Percentiles rank a stretch among this genome's conserved stretches.
Conservation (phyloP, 2,113 vertebrate genomes). For the mouse (Mus musculus) region DNA sequence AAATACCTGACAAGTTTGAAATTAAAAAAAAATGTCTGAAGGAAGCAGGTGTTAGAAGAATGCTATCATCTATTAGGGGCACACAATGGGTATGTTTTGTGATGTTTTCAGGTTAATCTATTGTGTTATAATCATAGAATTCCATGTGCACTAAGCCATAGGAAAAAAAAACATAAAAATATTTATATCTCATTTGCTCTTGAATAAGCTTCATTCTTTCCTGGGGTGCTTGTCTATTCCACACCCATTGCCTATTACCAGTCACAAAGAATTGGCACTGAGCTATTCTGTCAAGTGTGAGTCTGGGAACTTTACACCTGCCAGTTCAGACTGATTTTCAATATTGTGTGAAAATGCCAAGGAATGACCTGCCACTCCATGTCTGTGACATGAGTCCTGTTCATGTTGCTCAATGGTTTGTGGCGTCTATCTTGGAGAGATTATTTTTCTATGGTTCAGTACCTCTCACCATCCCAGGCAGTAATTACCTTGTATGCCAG, state of each 20-base stretch:
- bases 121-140: constrained; percentile 17
- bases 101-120: constrained; percentile 38
- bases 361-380: constrained; percentile 85
- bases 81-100: not conserved
- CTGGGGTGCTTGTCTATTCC: constrained; percentile 12
- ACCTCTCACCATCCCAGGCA: constrained; percentile 73
- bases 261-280: constrained; percentile 69
- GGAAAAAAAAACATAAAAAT: constrained; percentile 54
- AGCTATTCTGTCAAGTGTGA: constrained; percentile 84
- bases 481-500: constrained; percentile 58
- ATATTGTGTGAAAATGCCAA: constrained; percentile 84
- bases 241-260: constrained; percentile 69
- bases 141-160: not conserved
- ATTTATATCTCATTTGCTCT: constrained; percentile 52
- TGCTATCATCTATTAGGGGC: not conserved
- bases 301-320: constrained; percentile 85
- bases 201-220: constrained; percentile 43
- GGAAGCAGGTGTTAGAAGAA: not conserved
- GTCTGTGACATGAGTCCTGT: constrained; percentile 82
- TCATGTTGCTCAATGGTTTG: constrained; percentile 84
- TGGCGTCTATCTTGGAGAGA: constrained; percentile 83
- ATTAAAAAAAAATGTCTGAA: not conserved
- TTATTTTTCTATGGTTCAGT: constrained; percentile 84
- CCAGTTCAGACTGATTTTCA: constrained; percentile 85
- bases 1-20: constrained; percentile 14